These are phyloP conservation scores for Euphydryas editha DNA, from an alignment of 2,888 invertebrate species.

Conservation along the genomic window DNA sequence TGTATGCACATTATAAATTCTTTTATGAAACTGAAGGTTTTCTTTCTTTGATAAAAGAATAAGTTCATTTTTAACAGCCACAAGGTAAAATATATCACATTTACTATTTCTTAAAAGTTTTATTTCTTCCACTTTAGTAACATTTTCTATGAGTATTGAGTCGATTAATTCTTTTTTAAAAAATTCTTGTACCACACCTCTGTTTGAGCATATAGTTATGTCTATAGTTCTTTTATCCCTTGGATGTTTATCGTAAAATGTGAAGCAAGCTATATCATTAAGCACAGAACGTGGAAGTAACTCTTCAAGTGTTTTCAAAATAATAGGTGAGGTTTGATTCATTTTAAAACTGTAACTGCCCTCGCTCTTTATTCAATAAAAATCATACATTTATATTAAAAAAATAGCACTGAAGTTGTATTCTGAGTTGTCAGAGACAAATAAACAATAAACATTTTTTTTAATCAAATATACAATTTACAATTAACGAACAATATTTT, in stretches of 20 bases:
- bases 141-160: constrained; percentile 49
- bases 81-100: constrained; percentile 63
- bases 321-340: constrained; percentile 48
- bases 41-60: constrained; percentile 56
- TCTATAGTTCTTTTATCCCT: constrained; percentile 57
- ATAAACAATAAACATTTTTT: too few relatives aligned
- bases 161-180: constrained; percentile 57
- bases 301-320: constrained; percentile 53
- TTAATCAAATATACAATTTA: too few relatives aligned
- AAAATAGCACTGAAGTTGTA: neutral
- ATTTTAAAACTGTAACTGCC: constrained; percentile 19
- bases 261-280: constrained; percentile 60
- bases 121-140: constrained; percentile 50
- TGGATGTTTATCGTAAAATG: constrained; percentile 70
- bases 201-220: constrained; percentile 60
- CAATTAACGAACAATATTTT: too few relatives aligned
- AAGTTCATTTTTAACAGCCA: constrained; percentile 53
- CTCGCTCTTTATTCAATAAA: neutral
- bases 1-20: constrained; percentile 54
- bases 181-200: constrained; percentile 65
- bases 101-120: constrained; percentile 59
- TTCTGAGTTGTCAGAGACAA: too few relatives aligned
- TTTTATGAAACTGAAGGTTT: constrained; percentile 49
- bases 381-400: neutral
- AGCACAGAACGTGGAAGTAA: constrained; percentile 59